Percentiles rank a stretch among this genome's conserved stretches.
phyloP scores from a whole-genome alignment of 2,797 vertebrate genomes.

The Enoplosus armatus region DNA sequence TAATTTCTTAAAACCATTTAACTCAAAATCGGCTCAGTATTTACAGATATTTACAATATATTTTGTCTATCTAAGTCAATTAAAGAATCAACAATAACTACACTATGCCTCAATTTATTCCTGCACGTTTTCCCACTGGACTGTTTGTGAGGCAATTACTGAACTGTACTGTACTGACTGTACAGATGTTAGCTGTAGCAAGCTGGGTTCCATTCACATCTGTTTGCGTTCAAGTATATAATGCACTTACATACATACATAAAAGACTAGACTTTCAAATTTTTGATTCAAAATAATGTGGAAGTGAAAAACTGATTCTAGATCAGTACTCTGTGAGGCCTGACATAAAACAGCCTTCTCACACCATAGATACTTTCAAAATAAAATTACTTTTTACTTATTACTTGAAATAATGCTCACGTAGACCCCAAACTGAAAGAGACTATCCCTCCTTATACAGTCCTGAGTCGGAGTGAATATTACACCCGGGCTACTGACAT shows the following conservation, averaged over 20 bases:
- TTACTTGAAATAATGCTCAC: slow-evolving; percentile 10
- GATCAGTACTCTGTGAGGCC: not conserved
- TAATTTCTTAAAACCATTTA: not conserved
- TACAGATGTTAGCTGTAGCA: not conserved
- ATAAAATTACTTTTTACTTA: not conserved
- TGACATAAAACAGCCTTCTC: not conserved
- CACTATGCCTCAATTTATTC: too few species aligned
- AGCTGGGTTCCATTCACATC: not conserved
- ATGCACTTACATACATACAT: not conserved
- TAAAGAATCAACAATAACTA: not conserved
- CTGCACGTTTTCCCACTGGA: not conserved
- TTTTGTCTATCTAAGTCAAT: too few species aligned
- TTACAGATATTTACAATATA: too few species aligned
- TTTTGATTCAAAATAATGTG: not conserved
- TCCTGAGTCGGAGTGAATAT: not conserved
- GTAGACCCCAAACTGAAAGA: not conserved
- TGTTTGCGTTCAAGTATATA: too few species aligned
- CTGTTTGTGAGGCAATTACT: not conserved
- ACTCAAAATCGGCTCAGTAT: too few species aligned
- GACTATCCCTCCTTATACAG: slow-evolving; percentile 18
- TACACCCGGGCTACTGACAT: slow-evolving; percentile 1
- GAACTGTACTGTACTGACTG: not conserved
- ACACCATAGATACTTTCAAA: not conserved
- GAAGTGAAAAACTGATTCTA: not conserved
- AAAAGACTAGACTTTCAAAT: not conserved